phyloP scores from a whole-genome alignment of 2,797 vertebrate species.

The Tadarida brasiliensis region DNA sequence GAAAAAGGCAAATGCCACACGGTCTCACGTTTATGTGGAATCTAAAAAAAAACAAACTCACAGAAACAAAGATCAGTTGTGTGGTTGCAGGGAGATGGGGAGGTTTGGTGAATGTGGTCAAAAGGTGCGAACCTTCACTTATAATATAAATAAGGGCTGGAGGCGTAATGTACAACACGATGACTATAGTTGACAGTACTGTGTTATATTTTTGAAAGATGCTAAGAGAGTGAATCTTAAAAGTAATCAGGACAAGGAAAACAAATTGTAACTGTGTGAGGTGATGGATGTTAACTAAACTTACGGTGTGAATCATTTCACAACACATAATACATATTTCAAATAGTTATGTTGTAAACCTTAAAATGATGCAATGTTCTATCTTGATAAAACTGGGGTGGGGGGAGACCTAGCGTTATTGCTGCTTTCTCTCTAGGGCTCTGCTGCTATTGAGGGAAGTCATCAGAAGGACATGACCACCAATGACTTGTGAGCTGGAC shows the following conservation, averaged over 20 bases:
- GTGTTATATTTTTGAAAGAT: neutral
- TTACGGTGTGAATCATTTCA: neutral
- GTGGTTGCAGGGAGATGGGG: neutral
- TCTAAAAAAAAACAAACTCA: neutral
- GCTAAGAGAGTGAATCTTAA: neutral
- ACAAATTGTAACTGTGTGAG: neutral
- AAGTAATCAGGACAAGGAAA: neutral
- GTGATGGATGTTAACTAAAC: neutral
- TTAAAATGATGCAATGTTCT: neutral
- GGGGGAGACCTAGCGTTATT: neutral
- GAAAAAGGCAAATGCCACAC: neutral
- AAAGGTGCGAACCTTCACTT: neutral
- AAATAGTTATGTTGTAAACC: neutral
- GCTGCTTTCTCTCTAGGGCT: neutral
- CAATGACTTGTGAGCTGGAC: neutral
- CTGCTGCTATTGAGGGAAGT: neutral
- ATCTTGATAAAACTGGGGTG: neutral
- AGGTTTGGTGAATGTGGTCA: neutral
- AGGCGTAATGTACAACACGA: neutral
- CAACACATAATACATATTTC: neutral
- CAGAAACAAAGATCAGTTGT: neutral
- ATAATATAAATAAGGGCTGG: neutral
- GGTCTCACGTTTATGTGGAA: neutral
- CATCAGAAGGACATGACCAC: neutral
- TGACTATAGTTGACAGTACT: neutral